Conservation (phyloP, 2,113 vertebrate species). For the Hypomesus transpacificus region DNA sequence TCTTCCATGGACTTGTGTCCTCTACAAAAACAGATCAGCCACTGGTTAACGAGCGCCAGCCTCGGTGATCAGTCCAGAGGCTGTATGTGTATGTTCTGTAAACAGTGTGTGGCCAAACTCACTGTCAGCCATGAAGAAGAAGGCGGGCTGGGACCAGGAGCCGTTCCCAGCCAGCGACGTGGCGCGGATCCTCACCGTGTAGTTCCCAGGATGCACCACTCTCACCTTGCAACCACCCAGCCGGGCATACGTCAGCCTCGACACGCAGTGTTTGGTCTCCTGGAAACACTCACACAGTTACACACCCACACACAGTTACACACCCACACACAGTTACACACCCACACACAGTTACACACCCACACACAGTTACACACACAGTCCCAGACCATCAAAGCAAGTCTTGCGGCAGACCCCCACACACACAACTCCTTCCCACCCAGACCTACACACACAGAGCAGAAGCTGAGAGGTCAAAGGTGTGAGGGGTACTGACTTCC, state of each 20-base stretch:
- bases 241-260: slow-evolving; percentile 78
- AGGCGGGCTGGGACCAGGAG: slow-evolving; percentile 86
- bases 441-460: background rate
- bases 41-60: slow-evolving; percentile 6
- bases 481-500: slow-evolving; percentile 74
- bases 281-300: slow-evolving; percentile 39
- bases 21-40: slow-evolving; percentile 62
- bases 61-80: background rate
- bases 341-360: background rate
- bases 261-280: slow-evolving; percentile 82
- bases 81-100: background rate
- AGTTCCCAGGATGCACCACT: slow-evolving; percentile 86
- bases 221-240: slow-evolving; percentile 78
- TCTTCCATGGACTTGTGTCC: slow-evolving; percentile 77
- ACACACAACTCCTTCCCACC: background rate
- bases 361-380: background rate
- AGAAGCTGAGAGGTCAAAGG: background rate
- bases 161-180: slow-evolving; percentile 93
- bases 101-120: slow-evolving; percentile 50
- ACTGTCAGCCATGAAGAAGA: slow-evolving; percentile 88
- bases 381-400: background rate
- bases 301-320: background rate
- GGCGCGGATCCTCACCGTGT: slow-evolving; percentile 86
- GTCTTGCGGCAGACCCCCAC: background rate
- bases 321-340: background rate